A percentile compares a stretch with the other conserved stretches of the same genome.
phyloP scores from a whole-genome alignment of 2,888 invertebrate genomes.

The Theretra japonica region DNA sequence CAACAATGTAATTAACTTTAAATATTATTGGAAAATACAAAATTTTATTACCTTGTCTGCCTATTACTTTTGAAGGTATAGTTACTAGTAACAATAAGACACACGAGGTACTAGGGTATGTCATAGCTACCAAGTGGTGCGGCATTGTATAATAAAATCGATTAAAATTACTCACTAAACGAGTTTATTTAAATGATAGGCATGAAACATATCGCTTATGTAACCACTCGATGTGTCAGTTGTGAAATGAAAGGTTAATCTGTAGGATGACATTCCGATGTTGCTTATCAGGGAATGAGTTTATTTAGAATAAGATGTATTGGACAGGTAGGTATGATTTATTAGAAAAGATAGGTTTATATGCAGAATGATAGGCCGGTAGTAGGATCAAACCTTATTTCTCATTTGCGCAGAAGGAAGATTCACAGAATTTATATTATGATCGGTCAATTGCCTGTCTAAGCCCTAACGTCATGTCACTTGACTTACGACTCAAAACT shows the following conservation, averaged over 20 bases:
- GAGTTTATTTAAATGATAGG: background rate
- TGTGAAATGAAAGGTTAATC: background rate
- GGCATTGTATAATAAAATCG: background rate
- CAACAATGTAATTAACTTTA: background rate
- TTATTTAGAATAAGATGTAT: constrained; percentile 4
- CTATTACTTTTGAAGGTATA: too few species aligned
- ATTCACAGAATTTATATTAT: too few species aligned
- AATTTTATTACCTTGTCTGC: background rate
- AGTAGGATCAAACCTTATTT: too few species aligned
- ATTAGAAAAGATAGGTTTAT: background rate
- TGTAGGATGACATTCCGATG: background rate
- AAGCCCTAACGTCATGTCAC: too few species aligned
- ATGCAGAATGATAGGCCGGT: too few species aligned
- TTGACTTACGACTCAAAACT: too few species aligned
- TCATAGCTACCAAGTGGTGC: background rate
- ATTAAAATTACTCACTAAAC: constrained; percentile 9
- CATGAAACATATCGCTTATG: background rate
- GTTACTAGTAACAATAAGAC: background rate
- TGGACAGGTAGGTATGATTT: background rate
- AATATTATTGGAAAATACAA: background rate
- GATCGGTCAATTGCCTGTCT: too few species aligned
- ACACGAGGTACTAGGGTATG: background rate
- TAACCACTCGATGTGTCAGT: background rate
- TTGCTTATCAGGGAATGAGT: background rate
- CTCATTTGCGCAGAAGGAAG: too few species aligned